Conservation (phyloP, 1,140 invertebrate species). For the Oncopeltus fasciatus region DNA sequence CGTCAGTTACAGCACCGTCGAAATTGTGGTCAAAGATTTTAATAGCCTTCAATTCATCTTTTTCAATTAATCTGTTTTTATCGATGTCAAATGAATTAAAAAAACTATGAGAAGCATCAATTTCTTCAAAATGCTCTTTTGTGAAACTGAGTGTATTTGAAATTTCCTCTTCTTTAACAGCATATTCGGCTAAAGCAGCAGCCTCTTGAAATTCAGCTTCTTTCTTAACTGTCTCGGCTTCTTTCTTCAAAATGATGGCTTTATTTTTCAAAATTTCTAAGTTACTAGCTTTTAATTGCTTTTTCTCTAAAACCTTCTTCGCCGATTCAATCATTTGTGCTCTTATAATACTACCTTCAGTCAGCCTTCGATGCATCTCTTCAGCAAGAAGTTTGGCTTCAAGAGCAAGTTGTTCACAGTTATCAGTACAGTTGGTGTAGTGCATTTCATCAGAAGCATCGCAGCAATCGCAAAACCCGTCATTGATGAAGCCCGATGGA, state of each 20-base stretch:
- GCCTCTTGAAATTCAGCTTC: not conserved
- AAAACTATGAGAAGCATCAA: not conserved
- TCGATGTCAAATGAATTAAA: not conserved
- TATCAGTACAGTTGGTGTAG: constrained; percentile 54
- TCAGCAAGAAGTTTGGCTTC: constrained; percentile 61
- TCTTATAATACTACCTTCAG: constrained; percentile 61
- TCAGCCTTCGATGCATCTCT: constrained; percentile 50
- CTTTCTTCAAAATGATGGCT: constrained; percentile 50
- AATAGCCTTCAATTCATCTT: constrained; percentile 61
- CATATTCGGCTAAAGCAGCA: not conserved
- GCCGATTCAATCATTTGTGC: constrained; percentile 61
- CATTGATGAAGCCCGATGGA: constrained; percentile 81
- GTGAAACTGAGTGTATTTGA: not conserved
- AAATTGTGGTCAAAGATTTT: constrained; percentile 73
- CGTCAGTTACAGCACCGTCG: constrained; percentile 71
- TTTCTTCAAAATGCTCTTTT: not conserved
- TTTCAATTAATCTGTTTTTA: constrained; percentile 39
- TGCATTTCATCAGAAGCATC: constrained; percentile 86
- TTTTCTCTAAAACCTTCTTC: constrained; percentile 45
- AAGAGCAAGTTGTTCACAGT: constrained; percentile 64
- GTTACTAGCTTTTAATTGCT: constrained; percentile 38
- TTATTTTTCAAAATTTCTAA: constrained; percentile 45
- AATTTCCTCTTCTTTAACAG: not conserved
- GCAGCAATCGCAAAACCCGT: constrained; percentile 95
- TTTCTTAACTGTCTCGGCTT: constrained; percentile 44